phyloP scores from a whole-genome alignment of 2,888 invertebrate genomes.

The Metalampra italica region DNA sequence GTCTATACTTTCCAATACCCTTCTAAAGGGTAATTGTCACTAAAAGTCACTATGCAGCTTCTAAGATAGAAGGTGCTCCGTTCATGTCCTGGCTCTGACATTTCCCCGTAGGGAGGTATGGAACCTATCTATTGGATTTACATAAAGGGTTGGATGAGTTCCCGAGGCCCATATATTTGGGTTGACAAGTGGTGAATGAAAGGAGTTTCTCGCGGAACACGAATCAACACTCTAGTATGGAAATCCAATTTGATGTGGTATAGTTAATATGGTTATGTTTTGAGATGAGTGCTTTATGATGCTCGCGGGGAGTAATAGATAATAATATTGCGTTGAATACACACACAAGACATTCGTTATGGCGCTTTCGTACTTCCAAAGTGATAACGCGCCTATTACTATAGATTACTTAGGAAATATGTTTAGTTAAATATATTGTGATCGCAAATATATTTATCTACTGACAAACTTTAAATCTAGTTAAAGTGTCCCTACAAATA shows the following conservation, averaged over 20 bases:
- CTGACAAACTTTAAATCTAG: too few species aligned
- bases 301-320: neutral
- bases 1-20: too few species aligned
- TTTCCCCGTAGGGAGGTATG: constrained; percentile 25
- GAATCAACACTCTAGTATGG: constrained; percentile 7
- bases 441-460: too few species aligned
- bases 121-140: constrained; percentile 39
- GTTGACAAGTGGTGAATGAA: constrained; percentile 19
- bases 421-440: too few species aligned
- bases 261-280: neutral
- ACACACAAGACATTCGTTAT: neutral
- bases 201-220: constrained; percentile 3
- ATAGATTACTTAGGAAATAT: too few species aligned
- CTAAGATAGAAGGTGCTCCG: constrained; percentile 2
- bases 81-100: constrained; percentile 19
- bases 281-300: neutral
- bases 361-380: neutral
- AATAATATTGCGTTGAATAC: neutral
- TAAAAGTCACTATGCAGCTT: too few species aligned
- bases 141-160: constrained; percentile 37
- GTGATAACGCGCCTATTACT: neutral
- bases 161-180: constrained; percentile 24
- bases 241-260: neutral
- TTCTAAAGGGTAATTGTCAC: too few species aligned
- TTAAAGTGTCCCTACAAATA: too few species aligned